phyloP scores from a whole-genome alignment of 2,113 vertebrate species.

The Mustelus asterias region DNA sequence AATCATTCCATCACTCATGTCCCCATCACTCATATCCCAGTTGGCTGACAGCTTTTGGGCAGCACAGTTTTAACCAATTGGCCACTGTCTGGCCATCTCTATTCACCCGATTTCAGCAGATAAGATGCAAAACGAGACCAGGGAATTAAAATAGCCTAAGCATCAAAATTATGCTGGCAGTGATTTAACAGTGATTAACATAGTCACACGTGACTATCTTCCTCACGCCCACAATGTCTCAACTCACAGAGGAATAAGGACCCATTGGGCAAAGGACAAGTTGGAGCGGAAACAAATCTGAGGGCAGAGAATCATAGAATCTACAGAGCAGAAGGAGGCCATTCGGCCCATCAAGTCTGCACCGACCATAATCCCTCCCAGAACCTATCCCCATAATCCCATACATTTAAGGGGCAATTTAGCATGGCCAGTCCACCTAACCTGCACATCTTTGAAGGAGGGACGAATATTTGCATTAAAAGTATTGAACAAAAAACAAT shows the following conservation, averaged over 20 bases:
- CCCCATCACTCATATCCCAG: not conserved
- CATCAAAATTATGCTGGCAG: not conserved
- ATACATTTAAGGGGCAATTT: too few species aligned
- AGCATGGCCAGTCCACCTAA: too few species aligned
- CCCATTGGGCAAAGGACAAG: not conserved
- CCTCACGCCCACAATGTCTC: not conserved
- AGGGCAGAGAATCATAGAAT: not conserved
- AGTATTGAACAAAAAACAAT: not conserved
- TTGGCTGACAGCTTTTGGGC: not conserved
- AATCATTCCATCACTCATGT: not conserved
- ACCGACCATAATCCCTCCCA: too few species aligned
- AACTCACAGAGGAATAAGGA: not conserved
- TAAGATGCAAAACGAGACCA: not conserved
- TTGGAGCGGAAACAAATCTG: not conserved
- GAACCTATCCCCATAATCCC: too few species aligned
- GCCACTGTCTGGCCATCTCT: not conserved
- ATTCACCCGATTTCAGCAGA: not conserved
- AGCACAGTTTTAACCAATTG: not conserved
- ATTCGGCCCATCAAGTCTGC: too few species aligned
- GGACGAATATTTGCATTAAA: not conserved
- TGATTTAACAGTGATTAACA: too few species aligned
- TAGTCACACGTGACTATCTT: too few species aligned
- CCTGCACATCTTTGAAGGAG: not conserved
- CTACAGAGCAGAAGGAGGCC: too few species aligned
- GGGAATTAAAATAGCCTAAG: not conserved